Conservation (phyloP, 2,797 vertebrate genomes). For the Cossypha polioptera region DNA sequence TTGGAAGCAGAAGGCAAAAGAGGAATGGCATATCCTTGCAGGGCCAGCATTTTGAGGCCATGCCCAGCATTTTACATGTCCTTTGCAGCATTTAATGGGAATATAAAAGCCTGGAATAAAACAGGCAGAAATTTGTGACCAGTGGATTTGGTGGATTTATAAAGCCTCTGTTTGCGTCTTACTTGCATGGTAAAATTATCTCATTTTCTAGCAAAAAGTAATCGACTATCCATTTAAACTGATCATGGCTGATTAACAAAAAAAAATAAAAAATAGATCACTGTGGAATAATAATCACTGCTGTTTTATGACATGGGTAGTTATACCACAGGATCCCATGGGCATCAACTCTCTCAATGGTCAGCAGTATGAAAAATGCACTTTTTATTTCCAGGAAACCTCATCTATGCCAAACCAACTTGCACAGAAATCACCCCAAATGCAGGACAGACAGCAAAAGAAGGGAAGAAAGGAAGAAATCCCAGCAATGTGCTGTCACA, state of each 20-base stretch:
- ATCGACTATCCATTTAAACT: neutral
- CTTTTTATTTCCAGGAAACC: neutral
- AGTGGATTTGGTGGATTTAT: neutral
- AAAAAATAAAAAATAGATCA: neutral
- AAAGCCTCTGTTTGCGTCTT: neutral
- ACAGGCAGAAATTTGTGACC: neutral
- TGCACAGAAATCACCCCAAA: neutral
- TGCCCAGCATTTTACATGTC: neutral
- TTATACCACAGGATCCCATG: neutral
- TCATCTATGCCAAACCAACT: neutral
- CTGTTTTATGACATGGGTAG: neutral
- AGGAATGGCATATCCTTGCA: neutral
- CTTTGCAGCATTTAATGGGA: neutral
- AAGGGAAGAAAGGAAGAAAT: neutral
- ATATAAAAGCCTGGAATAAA: slow-evolving; percentile 7
- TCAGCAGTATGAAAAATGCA: neutral
- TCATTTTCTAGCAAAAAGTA: neutral
- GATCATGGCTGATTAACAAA: neutral
- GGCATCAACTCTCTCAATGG: neutral
- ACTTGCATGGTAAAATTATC: neutral
- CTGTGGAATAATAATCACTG: neutral
- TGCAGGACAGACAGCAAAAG: neutral
- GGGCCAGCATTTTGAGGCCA: neutral
- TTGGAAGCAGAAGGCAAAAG: neutral
- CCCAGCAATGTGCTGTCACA: rapidly evolving